A percentile compares a stretch with the other conserved stretches of the same genome.
Evolutionary conservation across 2,888 invertebrate genomes (phyloP).

Genomic region (Steromphala cineraria): DNA sequence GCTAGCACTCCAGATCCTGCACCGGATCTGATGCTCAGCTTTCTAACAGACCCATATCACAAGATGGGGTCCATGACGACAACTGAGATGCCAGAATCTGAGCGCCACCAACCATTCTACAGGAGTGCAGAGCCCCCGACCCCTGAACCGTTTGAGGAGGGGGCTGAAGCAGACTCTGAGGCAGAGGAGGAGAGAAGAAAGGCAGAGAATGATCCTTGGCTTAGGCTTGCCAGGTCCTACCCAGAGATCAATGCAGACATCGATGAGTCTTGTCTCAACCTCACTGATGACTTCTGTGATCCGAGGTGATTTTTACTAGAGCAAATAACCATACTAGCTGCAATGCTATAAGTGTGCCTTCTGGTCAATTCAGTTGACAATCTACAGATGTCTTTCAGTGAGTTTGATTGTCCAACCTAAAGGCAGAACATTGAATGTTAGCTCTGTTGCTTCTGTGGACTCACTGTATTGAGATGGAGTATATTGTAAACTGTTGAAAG

Average conservation of each 20-base stretch:
- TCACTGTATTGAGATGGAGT: too few species aligned
- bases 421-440: too few species aligned
- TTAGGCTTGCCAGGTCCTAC: neutral
- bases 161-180: neutral
- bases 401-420: too few species aligned
- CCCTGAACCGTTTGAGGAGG: neutral
- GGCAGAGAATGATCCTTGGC: conserved; percentile 7
- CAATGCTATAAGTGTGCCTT: too few species aligned
- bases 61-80: conserved; percentile 1
- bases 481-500: too few species aligned
- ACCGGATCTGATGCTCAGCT: conserved; percentile 2
- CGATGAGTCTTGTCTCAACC: neutral
- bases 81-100: conserved; percentile 9
- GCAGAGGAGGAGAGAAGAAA: conserved; percentile 14
- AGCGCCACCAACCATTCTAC: neutral
- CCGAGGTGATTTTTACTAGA: neutral
- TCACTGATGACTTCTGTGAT: conserved; percentile 18
- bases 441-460: too few species aligned
- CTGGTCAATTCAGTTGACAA: too few species aligned
- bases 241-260: conserved; percentile 5
- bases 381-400: too few species aligned
- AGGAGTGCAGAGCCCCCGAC: neutral
- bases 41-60: conserved; percentile 13
- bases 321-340: too few species aligned
- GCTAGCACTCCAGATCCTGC: conserved; percentile 10